Base-by-base conservation (phyloP, 2,113 vertebrate genomes). In the Oceanites oceanicus region DNA sequence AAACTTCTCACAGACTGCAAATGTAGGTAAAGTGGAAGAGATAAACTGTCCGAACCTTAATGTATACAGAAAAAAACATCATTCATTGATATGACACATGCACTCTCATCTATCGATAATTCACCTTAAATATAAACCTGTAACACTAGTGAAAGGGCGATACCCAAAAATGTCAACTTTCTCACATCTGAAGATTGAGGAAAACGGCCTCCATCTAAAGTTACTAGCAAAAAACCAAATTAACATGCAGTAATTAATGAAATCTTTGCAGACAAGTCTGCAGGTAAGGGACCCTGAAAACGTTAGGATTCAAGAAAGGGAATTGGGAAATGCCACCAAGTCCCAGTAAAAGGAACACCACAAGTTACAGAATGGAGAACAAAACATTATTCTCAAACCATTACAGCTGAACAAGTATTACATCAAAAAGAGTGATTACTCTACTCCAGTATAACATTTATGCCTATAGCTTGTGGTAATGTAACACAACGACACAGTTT, bases 1-100 rank as follows among this genome's bases (percentile, higher is more conserved):
- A 98, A 99, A 99, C 98, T 99, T 99, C 98, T 99, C 99, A 97
- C 99, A 99, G 81, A 99, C 99, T 3, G 99, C 99, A 83, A 99
- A 99, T 0, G 99, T 99, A 81, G 99, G 99, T 75, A 99, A 98
- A 78, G 99, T 99, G 40, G 99, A 99, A 80, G 99, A 99, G 97
- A 99, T 98, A 96, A 99, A 99, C 97, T 99, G 99, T 66, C 99
- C 99, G 85, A 99, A 99, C 96, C 99, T 99, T 98, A 32, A 97
- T 38, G 71, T 22, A 70, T 6, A 96, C 32, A 89, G 78, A 88
- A 86, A 95, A 90, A 92, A 72, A 13, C n/a, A 63, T 40, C 15
- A 92, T 14, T 95, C 59, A 73, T 40, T 71, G 49, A 55, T 68
- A 62, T 67, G 82, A 95, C 80, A 96, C 63, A 27, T 76, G 62